Evolutionary conservation across 2,888 invertebrate genomes (phyloP).

Genomic region (Hedya salicella): DNA sequence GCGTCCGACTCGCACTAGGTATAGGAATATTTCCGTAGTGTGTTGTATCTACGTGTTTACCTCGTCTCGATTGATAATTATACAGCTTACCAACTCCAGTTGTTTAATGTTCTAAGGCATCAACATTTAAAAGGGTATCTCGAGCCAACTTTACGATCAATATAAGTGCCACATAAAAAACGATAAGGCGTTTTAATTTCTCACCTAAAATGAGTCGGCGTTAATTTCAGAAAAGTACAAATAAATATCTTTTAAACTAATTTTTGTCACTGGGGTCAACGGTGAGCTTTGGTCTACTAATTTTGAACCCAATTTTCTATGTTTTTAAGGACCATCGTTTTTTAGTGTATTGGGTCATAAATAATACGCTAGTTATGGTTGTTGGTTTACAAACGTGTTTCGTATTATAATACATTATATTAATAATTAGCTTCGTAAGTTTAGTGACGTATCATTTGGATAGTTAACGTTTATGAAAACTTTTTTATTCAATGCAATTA

Average conservation of each 20-base stretch:
- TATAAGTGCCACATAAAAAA: conserved; percentile 84
- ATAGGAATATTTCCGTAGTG: no score
- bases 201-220: conserved; percentile 76
- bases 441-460: no score
- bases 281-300: background rate
- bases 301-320: background rate
- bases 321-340: background rate
- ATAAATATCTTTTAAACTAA: conserved; percentile 24
- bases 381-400: conserved; percentile 78
- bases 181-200: conserved; percentile 82
- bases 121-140: conserved; percentile 71
- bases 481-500: background rate
- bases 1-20: no score
- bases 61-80: no score
- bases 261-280: conserved; percentile 21
- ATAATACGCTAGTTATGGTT: conserved; percentile 74
- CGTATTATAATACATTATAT: conserved; percentile 68
- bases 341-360: conserved; percentile 70
- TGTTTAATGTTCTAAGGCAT: no score
- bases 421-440: conserved; percentile 69
- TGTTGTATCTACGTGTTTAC: no score
- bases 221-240: conserved; percentile 68
- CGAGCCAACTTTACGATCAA: conserved; percentile 73
- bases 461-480: background rate
- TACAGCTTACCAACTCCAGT: no score